Conservation (phyloP, 2,888 invertebrate genomes). For the Sipha maydis region DNA sequence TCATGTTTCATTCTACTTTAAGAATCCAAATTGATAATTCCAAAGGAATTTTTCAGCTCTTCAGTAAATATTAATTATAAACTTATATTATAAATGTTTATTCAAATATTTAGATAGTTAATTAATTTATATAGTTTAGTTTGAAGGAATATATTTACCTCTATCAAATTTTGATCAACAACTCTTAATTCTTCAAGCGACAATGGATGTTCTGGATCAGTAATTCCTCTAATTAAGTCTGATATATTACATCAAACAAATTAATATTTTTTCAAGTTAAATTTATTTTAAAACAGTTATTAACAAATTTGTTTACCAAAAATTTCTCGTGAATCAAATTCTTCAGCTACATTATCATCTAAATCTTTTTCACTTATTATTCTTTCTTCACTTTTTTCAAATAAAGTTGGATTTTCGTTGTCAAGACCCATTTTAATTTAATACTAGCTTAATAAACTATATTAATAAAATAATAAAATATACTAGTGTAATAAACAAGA, state of each 20-base stretch:
- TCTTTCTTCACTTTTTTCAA: conserved; percentile 79
- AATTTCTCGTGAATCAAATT: conserved; percentile 87
- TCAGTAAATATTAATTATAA: no score
- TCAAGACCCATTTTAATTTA: conserved; percentile 69
- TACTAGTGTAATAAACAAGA: no score
- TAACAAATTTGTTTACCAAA: conserved; percentile 75
- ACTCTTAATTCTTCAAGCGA: conserved; percentile 95
- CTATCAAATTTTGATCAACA: conserved; percentile 83
- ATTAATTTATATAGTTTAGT: no score
- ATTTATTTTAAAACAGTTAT: not conserved
- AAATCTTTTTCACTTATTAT: conserved; percentile 76
- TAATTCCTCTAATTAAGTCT: conserved; percentile 92
- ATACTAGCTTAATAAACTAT: not conserved
- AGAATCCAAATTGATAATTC: no score
- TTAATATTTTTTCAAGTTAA: not conserved
- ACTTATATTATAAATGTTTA: no score
- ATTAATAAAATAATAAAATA: no score
- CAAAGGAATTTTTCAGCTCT: no score
- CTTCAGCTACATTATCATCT: conserved; percentile 80
- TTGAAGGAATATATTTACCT: conserved; percentile 66
- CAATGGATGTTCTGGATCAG: conserved; percentile 97
- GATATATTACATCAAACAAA: conserved; percentile 65
- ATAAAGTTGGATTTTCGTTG: conserved; percentile 89
- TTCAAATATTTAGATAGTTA: no score
- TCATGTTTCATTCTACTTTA: no score